Evolutionary conservation across 2,113 vertebrate species (phyloP), one percentile per base, ranked within the genome.

Genomic region (Pipa parva): DNA sequence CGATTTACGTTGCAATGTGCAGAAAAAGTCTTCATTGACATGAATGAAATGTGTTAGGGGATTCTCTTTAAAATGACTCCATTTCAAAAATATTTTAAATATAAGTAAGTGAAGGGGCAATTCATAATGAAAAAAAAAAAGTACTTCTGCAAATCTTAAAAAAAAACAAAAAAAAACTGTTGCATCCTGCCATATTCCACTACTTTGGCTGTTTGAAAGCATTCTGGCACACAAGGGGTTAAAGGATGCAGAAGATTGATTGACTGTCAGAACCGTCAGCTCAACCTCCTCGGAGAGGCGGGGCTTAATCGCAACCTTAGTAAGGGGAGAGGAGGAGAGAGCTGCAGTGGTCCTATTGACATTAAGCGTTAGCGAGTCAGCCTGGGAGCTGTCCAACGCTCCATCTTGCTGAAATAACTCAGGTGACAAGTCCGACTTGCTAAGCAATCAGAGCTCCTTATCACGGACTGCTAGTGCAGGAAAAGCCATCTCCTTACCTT

Each of bases 311-410:
- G 61, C 66, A 52, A 48, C 63, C 66, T 51, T 50, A 39, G 46
- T 61, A 60, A 54, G 39, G 26, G 18, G 33, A 33, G 59, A 59
- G 48, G 58, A 61, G 58, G 13, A 26, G 33, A 21, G n/a, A 21
- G 24, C 31, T 39, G 31, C 31, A 24, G 6, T 36, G 26, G 39
- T 59, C 55, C 28, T 20, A 26, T 45, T 45, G 7, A 54, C 49
- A 22, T 25, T 42, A 24, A 58, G 24, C 31, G 31, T 42, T 48
- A 59, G 66, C 33, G 17, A 46, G 48, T 45, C 48, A 45, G 56
- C 21, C 48, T 42, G 33, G 65, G 66, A 70, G 66, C 66, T 70
- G 66, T 70, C 66, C 66, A 70, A 56, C 56, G 12, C 20, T 59
- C n/a, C 56, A 59, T 46, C 17, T 31, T 20, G 8, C 66, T 70